Percentiles rank a stretch among this genome's conserved stretches.
These are phyloP conservation scores for Chamaetylas fuelleborni DNA, from an alignment of 2,113 vertebrate species.

Conservation along the genomic window DNA sequence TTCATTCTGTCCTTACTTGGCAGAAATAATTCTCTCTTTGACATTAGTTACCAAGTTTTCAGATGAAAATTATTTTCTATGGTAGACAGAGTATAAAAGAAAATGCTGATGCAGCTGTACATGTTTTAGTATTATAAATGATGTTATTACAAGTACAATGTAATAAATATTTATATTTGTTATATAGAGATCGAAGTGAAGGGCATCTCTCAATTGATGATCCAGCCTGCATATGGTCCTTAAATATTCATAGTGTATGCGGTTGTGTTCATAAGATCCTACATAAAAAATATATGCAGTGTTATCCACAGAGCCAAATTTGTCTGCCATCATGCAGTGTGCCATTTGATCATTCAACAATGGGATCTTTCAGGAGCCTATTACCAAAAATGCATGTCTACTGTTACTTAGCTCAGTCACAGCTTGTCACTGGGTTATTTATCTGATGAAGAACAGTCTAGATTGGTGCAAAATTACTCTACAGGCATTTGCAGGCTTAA, in stretches of 20 bases:
- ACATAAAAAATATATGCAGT: slow-evolving; percentile 3
- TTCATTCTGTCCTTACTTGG: not conserved
- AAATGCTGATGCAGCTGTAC: slow-evolving; percentile 45
- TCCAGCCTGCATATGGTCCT: not conserved
- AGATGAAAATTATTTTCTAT: not conserved
- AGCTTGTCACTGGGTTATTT: not conserved
- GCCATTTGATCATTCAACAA: not conserved
- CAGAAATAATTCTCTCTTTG: slow-evolving; percentile 7
- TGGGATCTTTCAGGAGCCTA: not conserved
- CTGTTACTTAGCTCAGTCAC: not conserved
- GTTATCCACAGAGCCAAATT: not conserved
- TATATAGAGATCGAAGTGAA: slow-evolving; percentile 23
- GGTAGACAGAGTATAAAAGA: slow-evolving; percentile 1
- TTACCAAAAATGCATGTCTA: not conserved
- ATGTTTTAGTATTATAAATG: slow-evolving; percentile 3
- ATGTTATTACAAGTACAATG: slow-evolving; percentile 17
- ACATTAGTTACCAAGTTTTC: slow-evolving; percentile 3
- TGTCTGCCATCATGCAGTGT: not conserved
- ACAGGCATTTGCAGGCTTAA: not conserved
- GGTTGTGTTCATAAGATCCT: not conserved
- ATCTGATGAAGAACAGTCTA: not conserved
- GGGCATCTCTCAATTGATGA: slow-evolving; percentile 3
- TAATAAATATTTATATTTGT: slow-evolving; percentile 67
- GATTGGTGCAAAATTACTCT: not conserved
- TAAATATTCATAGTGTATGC: slow-evolving; percentile 37